A percentile compares a stretch with the other conserved stretches of the same genome.
These are phyloP conservation scores for Lichenostomus cassidix DNA, from an alignment of 2,113 vertebrate genomes.

Conservation along the genomic window DNA sequence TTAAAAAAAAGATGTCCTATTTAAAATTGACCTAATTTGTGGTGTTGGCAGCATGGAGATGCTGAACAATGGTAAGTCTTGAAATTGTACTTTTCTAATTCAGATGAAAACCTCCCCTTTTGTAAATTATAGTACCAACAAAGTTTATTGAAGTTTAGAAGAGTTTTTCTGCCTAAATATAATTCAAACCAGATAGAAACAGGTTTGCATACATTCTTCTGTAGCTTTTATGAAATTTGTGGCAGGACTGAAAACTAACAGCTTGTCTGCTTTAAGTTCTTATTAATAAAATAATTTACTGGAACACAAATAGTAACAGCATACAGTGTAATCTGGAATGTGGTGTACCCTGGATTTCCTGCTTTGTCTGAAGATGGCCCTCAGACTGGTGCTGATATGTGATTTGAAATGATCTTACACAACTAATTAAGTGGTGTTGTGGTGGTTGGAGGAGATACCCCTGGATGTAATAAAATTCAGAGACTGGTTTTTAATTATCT, in stretches of 20 bases:
- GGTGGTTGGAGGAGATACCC: not conserved
- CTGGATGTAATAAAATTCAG: not conserved
- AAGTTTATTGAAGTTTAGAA: not conserved
- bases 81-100: not conserved
- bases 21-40: slow-evolving; percentile 28
- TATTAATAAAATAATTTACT: not conserved
- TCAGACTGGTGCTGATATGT: not conserved
- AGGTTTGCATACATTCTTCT: not conserved
- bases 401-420: not conserved
- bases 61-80: not conserved
- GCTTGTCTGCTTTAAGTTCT: not conserved
- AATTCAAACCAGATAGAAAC: not conserved
- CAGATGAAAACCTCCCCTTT: not conserved
- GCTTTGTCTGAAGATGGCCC: not conserved
- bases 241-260: not conserved
- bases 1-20: not conserved
- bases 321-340: not conserved
- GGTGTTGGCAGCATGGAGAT: not conserved
- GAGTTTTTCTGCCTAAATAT: not conserved
- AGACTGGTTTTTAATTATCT: not conserved
- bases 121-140: not conserved
- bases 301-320: not conserved
- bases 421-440: accelerated
- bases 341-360: not conserved
- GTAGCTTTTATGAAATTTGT: not conserved